Base-by-base conservation (phyloP, 2,888 invertebrate genomes). In the Crossocerus cetratus region DNA sequence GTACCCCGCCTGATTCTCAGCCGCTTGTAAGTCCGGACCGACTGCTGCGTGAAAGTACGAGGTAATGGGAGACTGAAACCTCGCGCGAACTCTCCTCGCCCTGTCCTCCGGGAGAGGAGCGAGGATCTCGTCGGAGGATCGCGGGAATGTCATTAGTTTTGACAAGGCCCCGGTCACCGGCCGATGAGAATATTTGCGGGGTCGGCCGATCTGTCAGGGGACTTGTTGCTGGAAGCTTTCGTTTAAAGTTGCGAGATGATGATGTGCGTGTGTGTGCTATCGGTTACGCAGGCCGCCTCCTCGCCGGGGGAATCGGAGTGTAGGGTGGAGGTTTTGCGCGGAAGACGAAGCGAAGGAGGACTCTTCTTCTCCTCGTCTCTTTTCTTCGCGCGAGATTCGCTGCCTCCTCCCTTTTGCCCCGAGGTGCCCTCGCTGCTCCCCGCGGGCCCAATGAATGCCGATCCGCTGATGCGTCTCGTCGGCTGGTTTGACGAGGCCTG, bases 401-500 rank as follows among this genome's bases (percentile, higher is more conserved):
- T 44, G 22, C 44, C 54, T n/a, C 53, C 62, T 65, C 72, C 70
- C 71, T 54, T 67, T 75, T 71, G 63, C 75, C 65, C 68, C 62
- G 5, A 32, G 32, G 11, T n/a, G n/a, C 43, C 8, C 49, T 49
- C 0, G 16, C n/a, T 16, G 16, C 72, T 60, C 67, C 66, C 74
- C 74, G 77, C 80, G 81, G 77, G 79, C 32, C 32, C 87, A 86
- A 88, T 85, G 86, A 87, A 88, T 88, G 86, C 87, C 88, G 89
- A 90, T 89, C 87, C 82, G 71, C 87, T 86, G 89, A 89, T 89
- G 89, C 86, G 86, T 49, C 49, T 85, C 84, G 84, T 86, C 82
- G 86, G 90, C 87, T 88, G 89, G 89, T 90, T 90, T 90, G 89
- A 90, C 90, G 89, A 90, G 87, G 83, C 83, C 90, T 90, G 90